Conservation (phyloP, 2,797 vertebrate species). For the Odontamblyopus lacepedii region DNA sequence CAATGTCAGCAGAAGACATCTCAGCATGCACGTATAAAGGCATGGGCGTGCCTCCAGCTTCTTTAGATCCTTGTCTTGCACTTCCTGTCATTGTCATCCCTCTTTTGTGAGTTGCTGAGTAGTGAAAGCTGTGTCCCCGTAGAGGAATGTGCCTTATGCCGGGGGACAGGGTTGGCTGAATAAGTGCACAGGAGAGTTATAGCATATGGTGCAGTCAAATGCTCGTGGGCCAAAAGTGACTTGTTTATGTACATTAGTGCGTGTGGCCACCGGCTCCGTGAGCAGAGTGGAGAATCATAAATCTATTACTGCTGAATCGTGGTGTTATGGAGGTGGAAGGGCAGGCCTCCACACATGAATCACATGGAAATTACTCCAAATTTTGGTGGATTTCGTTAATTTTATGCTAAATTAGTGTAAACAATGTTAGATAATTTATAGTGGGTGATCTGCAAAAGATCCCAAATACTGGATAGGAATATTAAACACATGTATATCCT, state of each 20-base stretch:
- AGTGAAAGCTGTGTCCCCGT: constrained; percentile 5
- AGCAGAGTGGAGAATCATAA: constrained; percentile 57
- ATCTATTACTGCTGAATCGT: constrained; percentile 44
- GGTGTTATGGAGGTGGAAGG: constrained; percentile 22
- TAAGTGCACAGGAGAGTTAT: constrained; percentile 30
- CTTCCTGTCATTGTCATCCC: constrained; percentile 10
- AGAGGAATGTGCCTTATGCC: constrained; percentile 15
- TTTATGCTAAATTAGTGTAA: too few species aligned
- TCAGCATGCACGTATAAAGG: neutral
- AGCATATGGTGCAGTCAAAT: constrained; percentile 35
- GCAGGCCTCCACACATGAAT: too few species aligned
- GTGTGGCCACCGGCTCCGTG: constrained; percentile 50
- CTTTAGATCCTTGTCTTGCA: constrained; percentile 4
- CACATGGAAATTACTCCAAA: too few species aligned
- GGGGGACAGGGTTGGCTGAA: constrained; percentile 28
- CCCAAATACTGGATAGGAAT: too few species aligned
- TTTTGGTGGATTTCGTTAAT: too few species aligned
- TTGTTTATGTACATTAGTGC: constrained; percentile 43
- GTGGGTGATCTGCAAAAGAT: too few species aligned
- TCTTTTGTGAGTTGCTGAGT: neutral
- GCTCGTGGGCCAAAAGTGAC: constrained; percentile 30
- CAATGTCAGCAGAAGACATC: neutral
- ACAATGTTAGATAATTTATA: too few species aligned
- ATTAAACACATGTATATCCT: too few species aligned
- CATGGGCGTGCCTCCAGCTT: neutral